phyloP scores from a whole-genome alignment of 2,888 invertebrate species.

The Cheilosia vulpina region DNA sequence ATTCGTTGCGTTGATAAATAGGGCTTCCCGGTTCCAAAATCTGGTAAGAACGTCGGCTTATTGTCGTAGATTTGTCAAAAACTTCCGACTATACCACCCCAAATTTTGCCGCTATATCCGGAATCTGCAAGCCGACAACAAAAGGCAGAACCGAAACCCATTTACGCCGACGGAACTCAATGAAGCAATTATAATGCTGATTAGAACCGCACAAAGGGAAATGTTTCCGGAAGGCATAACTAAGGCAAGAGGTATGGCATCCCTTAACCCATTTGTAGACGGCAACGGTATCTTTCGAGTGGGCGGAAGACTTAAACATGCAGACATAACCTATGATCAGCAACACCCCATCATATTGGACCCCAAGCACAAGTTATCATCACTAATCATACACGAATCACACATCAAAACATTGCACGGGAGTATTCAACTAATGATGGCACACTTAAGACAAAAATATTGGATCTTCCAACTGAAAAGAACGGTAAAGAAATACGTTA shows the following conservation, averaged over 20 bases:
- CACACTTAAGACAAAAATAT: background rate
- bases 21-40: background rate
- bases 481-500: background rate
- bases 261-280: background rate
- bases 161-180: conserved; percentile 5
- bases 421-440: conserved; percentile 6
- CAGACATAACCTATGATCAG: background rate
- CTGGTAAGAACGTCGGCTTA: too few species aligned
- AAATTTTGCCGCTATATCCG: background rate
- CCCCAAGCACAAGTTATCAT: background rate
- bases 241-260: background rate
- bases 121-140: background rate
- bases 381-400: background rate
- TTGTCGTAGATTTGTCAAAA: background rate
- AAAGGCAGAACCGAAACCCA: background rate
- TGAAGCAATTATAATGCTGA: background rate
- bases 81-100: background rate
- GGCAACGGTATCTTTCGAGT: background rate
- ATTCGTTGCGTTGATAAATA: background rate
- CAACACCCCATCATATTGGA: conserved; percentile 2
- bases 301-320: background rate
- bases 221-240: conserved; percentile 1
- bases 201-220: background rate
- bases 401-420: conserved; percentile 1
- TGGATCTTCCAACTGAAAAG: background rate